These are phyloP conservation scores for Pseudanteris insignis DNA, from an alignment of 2,888 invertebrate genomes.

Conservation along the genomic window DNA sequence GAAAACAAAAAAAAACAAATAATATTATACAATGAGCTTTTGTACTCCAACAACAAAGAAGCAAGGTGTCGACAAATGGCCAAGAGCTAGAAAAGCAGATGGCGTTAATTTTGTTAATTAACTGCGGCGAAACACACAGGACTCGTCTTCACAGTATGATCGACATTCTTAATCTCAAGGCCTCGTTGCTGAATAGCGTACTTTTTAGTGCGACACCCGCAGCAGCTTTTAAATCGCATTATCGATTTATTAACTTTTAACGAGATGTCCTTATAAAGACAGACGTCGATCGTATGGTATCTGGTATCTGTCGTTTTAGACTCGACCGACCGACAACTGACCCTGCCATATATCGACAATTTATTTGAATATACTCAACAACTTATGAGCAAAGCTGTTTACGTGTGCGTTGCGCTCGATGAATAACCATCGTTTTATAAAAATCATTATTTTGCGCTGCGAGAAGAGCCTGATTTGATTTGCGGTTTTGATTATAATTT, in stretches of 20 bases:
- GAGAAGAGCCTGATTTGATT: no score
- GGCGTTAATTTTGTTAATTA: conserved; percentile 33
- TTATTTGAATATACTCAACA: conserved; percentile 19
- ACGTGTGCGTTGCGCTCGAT: conserved; percentile 9
- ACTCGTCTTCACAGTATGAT: conserved; percentile 10
- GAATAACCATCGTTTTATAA: conserved; percentile 19
- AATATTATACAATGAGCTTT: no score
- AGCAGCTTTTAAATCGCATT: conserved; percentile 23
- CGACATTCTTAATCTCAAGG: conserved; percentile 27
- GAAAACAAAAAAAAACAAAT: no score
- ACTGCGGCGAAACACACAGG: conserved; percentile 17
- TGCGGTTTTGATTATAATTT: no score
- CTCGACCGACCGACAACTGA: conserved; percentile 32
- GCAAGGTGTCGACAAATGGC: no score
- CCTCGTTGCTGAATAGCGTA: conserved; percentile 12
- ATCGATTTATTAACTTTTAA: conserved; percentile 43
- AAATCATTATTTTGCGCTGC: not conserved
- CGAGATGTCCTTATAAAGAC: conserved; percentile 40
- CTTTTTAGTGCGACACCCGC: conserved; percentile 26
- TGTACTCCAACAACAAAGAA: no score
- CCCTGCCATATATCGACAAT: conserved; percentile 24
- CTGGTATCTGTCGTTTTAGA: conserved; percentile 34
- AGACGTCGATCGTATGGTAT: conserved; percentile 25
- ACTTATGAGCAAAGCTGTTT: conserved; percentile 13
- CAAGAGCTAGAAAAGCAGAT: conserved; percentile 33